Conservation (phyloP, 2,797 vertebrate species). For the Lagodon rhomboides region DNA sequence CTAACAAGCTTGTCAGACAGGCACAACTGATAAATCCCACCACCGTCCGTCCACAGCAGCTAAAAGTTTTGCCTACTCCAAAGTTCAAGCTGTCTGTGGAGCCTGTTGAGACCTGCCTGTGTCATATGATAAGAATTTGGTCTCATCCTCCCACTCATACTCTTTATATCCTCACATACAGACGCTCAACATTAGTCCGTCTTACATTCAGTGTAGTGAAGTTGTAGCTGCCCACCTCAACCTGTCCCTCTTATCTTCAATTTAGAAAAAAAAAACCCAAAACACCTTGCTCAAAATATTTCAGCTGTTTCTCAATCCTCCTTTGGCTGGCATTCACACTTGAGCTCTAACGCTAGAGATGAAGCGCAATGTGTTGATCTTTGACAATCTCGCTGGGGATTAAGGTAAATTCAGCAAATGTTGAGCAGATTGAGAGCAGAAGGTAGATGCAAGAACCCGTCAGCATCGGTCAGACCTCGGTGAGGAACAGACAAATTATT, state of each 20-base stretch:
- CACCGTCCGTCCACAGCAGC: not conserved
- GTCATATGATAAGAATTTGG: constrained; percentile 70
- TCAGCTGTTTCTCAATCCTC: constrained; percentile 39
- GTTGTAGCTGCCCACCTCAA: constrained; percentile 10
- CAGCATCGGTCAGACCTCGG: not conserved
- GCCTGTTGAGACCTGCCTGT: constrained; percentile 62
- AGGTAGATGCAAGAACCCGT: constrained; percentile 6
- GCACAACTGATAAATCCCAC: not conserved
- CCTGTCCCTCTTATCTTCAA: constrained; percentile 17
- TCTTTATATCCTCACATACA: constrained; percentile 42
- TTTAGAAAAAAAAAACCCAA: not conserved
- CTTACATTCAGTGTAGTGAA: constrained; percentile 25
- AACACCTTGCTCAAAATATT: constrained; percentile 20
- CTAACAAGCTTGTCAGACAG: not conserved
- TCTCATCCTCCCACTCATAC: constrained; percentile 49
- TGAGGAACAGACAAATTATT: not conserved
- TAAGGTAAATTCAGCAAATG: constrained; percentile 17
- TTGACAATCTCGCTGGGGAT: constrained; percentile 35
- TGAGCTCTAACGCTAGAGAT: constrained; percentile 32
- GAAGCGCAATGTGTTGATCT: constrained; percentile 33
- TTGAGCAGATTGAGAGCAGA: constrained; percentile 18
- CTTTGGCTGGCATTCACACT: constrained; percentile 32
- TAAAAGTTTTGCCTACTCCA: not conserved
- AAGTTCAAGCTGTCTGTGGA: constrained; percentile 30
- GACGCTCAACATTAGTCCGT: constrained; percentile 33